Conservation (phyloP, 2,113 vertebrate genomes). For the Suricata suricatta region DNA sequence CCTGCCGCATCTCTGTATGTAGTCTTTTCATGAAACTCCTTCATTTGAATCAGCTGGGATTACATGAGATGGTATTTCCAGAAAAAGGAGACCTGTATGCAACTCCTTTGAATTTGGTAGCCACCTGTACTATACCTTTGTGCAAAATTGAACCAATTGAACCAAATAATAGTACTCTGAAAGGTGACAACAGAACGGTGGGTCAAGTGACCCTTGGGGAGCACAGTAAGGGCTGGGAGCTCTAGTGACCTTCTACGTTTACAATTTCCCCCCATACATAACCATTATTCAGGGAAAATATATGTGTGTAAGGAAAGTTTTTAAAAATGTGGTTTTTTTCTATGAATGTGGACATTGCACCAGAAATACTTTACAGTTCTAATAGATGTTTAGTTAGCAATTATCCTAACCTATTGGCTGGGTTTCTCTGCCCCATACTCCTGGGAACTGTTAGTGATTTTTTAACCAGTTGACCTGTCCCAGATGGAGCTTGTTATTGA, state of each 20-base stretch:
- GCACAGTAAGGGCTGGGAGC: neutral
- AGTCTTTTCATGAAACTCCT: neutral
- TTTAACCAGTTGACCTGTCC: neutral
- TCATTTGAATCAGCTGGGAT: neutral
- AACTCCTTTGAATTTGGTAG: neutral
- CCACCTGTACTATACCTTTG: neutral
- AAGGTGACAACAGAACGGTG: neutral
- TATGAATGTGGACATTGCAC: neutral
- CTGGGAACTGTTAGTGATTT: constrained; percentile 17
- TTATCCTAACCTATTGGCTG: neutral
- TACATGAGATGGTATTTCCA: neutral
- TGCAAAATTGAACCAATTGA: neutral
- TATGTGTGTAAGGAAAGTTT: neutral
- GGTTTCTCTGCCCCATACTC: constrained; percentile 3
- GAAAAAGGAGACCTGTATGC: neutral
- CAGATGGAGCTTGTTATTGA: neutral
- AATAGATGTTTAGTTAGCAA: neutral
- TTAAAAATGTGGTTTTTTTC: neutral
- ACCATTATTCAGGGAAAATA: neutral
- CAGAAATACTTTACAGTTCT: neutral
- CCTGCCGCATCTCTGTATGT: neutral
- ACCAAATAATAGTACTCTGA: neutral
- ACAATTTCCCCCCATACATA: neutral
- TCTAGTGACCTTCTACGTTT: neutral
- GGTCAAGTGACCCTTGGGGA: neutral